Evolutionary conservation across 2,113 vertebrate species (phyloP).

Genomic region (Trinectes maculatus): DNA sequence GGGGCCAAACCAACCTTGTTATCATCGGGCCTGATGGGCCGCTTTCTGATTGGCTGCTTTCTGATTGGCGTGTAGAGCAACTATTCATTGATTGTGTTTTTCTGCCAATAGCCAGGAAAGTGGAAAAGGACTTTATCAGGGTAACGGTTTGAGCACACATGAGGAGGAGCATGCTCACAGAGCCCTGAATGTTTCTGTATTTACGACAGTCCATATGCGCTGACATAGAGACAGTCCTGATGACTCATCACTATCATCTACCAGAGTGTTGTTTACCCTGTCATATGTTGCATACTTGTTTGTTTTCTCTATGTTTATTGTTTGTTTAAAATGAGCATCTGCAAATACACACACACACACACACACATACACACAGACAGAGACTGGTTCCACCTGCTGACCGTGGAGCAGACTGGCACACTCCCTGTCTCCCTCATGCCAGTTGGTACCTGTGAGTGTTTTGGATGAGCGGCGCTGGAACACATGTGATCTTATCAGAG

Average conservation of each 20-base stretch:
- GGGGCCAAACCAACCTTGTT: constrained; percentile 41
- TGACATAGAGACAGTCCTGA: constrained; percentile 2
- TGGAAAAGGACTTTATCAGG: constrained; percentile 61
- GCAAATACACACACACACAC: constrained; percentile 26
- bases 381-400: constrained; percentile 53
- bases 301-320: constrained; percentile 19
- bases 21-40: constrained; percentile 39
- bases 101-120: constrained; percentile 46
- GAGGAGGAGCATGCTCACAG: constrained; percentile 2
- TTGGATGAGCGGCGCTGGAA: constrained; percentile 61
- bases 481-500: constrained; percentile 62
- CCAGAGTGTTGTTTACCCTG: not conserved
- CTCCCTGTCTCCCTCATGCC: constrained; percentile 25
- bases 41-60: constrained; percentile 44
- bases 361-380: constrained; percentile 22
- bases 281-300: constrained; percentile 17
- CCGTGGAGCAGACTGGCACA: constrained; percentile 39
- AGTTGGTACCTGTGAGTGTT: constrained; percentile 66
- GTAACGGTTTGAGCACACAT: constrained; percentile 8
- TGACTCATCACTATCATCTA: constrained; percentile 21
- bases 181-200: not conserved
- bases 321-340: constrained; percentile 27
- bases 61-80: constrained; percentile 31
- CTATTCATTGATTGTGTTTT: constrained; percentile 45
- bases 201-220: not conserved